Conservation (phyloP, 2,797 vertebrate species). For the Rhincodon typus region DNA sequence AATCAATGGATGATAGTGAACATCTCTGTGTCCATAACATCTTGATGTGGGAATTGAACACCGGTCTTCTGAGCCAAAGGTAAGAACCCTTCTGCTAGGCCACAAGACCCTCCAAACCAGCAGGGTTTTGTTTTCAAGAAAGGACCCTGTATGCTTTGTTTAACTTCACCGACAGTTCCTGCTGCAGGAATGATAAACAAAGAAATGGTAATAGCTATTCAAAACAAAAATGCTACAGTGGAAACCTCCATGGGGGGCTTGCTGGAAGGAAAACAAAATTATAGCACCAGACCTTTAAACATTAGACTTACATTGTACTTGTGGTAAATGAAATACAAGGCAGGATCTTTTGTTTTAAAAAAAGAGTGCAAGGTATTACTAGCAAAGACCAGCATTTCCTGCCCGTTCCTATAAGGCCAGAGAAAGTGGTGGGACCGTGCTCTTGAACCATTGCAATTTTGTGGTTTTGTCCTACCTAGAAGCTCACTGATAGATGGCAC, state of each 20-base stretch:
- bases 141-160: background rate
- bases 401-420: background rate
- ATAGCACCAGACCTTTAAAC: background rate
- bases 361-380: background rate
- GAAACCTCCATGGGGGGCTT: background rate
- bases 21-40: no score
- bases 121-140: background rate
- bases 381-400: background rate
- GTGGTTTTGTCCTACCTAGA: background rate
- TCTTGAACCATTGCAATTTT: background rate
- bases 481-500: background rate
- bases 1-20: no score
- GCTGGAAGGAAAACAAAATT: background rate
- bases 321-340: background rate
- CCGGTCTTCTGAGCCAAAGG: no score
- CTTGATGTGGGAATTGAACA: no score
- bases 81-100: no score
- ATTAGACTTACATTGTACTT: background rate
- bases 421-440: background rate
- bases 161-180: background rate
- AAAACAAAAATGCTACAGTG: background rate
- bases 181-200: background rate
- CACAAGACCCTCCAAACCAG: no score
- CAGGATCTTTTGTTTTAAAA: background rate
- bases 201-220: background rate